phyloP scores from a whole-genome alignment of 2,113 vertebrate species.

The Archocentrus centrarchus region DNA sequence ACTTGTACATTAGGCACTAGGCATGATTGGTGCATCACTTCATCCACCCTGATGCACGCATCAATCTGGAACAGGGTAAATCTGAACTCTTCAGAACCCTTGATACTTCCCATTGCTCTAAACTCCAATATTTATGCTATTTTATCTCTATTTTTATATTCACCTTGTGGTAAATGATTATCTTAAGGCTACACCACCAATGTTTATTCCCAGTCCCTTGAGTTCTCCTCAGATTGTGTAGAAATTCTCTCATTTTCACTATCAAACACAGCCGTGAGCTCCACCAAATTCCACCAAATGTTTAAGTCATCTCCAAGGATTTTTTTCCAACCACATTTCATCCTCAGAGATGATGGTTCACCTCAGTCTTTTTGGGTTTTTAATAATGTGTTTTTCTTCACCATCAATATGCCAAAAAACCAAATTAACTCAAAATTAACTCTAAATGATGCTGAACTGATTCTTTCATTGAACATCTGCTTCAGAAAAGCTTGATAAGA shows the following conservation, averaged over 20 bases:
- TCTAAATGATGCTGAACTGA: neutral
- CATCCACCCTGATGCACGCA: neutral
- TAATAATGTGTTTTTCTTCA: too few species aligned
- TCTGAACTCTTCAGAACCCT: neutral
- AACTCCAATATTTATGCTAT: neutral
- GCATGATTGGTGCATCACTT: neutral
- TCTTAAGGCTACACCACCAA: neutral
- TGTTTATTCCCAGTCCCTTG: neutral
- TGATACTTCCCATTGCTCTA: neutral
- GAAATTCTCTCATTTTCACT: neutral
- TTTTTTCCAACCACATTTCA: too few species aligned
- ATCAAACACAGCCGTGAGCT: neutral
- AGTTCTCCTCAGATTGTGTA: neutral
- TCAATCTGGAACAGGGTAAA: neutral
- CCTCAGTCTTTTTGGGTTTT: too few species aligned
- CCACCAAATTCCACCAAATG: too few species aligned
- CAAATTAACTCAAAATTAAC: too few species aligned
- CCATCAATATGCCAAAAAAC: neutral
- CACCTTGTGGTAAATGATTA: neutral
- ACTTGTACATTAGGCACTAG: neutral
- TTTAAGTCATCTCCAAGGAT: too few species aligned
- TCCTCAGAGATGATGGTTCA: too few species aligned
- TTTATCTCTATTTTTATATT: too few species aligned
- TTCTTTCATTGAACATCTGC: neutral
- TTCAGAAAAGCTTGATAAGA: neutral